Percentiles rank a stretch among this genome's conserved stretches.
Evolutionary conservation across 2,797 vertebrate genomes (phyloP).

Genomic region (Phrynocephalus vlangalii): DNA sequence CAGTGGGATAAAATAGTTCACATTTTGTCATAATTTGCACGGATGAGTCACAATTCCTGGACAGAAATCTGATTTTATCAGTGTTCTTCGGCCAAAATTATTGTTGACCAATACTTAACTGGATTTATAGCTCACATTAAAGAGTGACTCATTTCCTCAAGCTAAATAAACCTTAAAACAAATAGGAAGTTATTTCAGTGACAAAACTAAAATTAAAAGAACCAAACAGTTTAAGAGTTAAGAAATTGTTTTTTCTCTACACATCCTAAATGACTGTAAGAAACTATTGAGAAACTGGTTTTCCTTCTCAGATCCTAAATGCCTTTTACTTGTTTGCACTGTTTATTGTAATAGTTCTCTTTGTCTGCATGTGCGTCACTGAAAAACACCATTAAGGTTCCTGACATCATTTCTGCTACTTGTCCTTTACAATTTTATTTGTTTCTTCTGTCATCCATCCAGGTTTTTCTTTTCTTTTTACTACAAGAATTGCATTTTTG

Average conservation of each 20-base stretch:
- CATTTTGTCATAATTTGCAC: constrained; percentile 14
- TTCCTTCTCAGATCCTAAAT: too few species aligned
- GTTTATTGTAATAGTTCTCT: too few species aligned
- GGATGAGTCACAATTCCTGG: constrained; percentile 16
- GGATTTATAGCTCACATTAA: constrained; percentile 9
- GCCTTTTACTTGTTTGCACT: too few species aligned
- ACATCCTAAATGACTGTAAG: too few species aligned
- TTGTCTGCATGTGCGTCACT: too few species aligned
- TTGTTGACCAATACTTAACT: constrained; percentile 5
- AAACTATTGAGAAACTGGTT: too few species aligned
- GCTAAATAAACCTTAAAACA: neutral
- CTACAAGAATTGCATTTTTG: too few species aligned
- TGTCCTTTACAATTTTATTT: too few species aligned
- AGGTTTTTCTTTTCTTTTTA: too few species aligned
- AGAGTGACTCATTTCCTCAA: constrained; percentile 12
- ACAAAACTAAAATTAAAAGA: neutral
- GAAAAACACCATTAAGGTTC: too few species aligned
- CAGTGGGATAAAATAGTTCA: neutral
- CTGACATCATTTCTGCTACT: too few species aligned
- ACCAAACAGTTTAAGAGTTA: neutral
- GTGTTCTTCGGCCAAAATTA: constrained; percentile 17
- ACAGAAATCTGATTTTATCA: constrained; percentile 22
- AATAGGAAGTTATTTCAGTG: neutral
- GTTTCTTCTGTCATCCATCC: too few species aligned
- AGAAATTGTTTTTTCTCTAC: neutral